Conservation (phyloP, 2,113 vertebrate species). For the Macroglossus sobrinus region DNA sequence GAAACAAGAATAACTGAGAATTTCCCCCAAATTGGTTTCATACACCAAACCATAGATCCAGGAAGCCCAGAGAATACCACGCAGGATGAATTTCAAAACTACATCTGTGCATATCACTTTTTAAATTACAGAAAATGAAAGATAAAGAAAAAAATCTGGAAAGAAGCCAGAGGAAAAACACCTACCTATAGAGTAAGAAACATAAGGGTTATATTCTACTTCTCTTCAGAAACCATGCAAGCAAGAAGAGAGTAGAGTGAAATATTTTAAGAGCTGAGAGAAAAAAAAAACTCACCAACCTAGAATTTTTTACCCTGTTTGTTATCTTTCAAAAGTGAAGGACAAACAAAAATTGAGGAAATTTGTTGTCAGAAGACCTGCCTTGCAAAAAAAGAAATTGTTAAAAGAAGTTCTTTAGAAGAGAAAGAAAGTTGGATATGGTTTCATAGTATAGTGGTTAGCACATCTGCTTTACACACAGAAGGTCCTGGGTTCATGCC, state of each 20-base stretch:
- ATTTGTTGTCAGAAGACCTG: not conserved
- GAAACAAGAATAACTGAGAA: not conserved
- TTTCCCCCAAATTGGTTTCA: not conserved
- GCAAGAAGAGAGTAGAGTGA: not conserved
- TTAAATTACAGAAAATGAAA: not conserved
- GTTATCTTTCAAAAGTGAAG: not conserved
- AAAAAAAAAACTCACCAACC: not conserved
- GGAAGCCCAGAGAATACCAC: not conserved
- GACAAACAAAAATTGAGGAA: not conserved
- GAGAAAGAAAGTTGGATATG: too few relatives aligned
- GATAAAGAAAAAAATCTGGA: not conserved
- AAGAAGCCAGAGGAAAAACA: not conserved
- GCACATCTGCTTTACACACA: too few relatives aligned
- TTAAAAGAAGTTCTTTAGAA: not conserved
- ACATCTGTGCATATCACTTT: not conserved
- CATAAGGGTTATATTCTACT: not conserved
- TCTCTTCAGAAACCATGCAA: not conserved
- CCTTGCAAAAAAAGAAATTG: not conserved
- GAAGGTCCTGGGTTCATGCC: too few relatives aligned
- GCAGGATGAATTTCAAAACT: not conserved
- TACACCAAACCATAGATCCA: not conserved
- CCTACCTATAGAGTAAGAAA: not conserved
- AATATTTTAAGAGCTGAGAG: not conserved
- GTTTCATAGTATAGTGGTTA: too few relatives aligned
- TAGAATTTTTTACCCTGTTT: not conserved